Base-by-base conservation (phyloP, 2,797 vertebrate species). In the Falco cherrug region DNA sequence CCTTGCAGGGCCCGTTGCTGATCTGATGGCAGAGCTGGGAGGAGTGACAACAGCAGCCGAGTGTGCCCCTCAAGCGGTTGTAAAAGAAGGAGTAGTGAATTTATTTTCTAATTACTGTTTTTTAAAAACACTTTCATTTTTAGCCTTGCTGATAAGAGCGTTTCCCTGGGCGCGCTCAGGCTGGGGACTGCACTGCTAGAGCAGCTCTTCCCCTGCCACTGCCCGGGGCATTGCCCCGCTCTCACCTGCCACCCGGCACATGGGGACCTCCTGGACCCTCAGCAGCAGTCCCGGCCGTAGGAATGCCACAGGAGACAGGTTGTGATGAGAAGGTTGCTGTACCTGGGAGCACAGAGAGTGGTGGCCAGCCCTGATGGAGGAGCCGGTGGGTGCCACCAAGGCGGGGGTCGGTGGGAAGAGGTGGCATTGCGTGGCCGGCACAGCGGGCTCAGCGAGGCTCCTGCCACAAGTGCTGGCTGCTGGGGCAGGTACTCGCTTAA, bases 291-390 rank as follows among this genome's bases (percentile, higher is more conserved):
- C 22, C 4, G 10, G 16, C 2, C 4, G 6, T 6, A 26, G 47
- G 13, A 26, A 11, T 0, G 8, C 1, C 37, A 37, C 10, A 37
- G 37, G 11, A 18, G 10, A 12, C 33, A 2, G 35, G 26, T 11
- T 2, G 57, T 4, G 9, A 9, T 12, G 1, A 13, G 45, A 7
- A 31, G 20, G 13, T 4, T 7, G 29, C 6, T 5, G 5, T 4
- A 3, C 43, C 79, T 2, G n/a, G 6, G 20, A 20, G 47, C 13
- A 8, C 47, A 9, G 5, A 5, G 0, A 12, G 50, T 28, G 5
- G 29, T 13, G 20, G 25, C 4, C 5, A 8, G 24, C 11, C 37
- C 53, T 5, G 48, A 9, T 26, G 9, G 25, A 5, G 3, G 6
- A 26, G 39, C 26, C 37, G 2, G 2, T 4, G 1, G 22, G 81